phyloP scores from a whole-genome alignment of 2,888 invertebrate genomes.

The Hypomecis punctinalis region DNA sequence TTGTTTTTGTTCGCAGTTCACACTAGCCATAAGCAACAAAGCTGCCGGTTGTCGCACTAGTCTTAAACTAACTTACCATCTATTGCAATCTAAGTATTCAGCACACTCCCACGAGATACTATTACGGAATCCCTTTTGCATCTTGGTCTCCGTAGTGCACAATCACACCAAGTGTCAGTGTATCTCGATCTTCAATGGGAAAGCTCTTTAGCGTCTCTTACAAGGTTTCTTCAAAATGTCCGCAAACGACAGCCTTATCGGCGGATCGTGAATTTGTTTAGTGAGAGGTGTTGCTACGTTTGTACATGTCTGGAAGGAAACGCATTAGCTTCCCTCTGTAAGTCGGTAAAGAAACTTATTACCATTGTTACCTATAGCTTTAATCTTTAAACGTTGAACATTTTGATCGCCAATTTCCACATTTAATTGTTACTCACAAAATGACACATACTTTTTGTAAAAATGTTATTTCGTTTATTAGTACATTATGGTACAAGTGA shows the following conservation, averaged over 20 bases:
- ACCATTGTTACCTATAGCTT: too few species aligned
- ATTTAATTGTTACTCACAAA: too few species aligned
- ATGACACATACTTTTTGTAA: too few species aligned
- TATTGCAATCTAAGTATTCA: neutral
- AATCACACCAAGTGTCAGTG: conserved; percentile 36
- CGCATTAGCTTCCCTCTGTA: conserved; percentile 6
- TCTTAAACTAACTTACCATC: neutral
- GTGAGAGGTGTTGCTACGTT: conserved; percentile 17
- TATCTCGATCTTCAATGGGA: conserved; percentile 57
- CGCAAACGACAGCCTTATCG: conserved; percentile 29
- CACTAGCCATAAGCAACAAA: too few species aligned
- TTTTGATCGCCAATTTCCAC: too few species aligned
- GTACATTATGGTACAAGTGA: too few species aligned
- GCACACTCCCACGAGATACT: neutral
- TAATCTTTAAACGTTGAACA: too few species aligned
- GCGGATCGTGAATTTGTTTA: conserved; percentile 32
- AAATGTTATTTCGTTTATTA: too few species aligned
- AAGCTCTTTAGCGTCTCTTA: conserved; percentile 39
- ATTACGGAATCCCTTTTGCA: conserved; percentile 12
- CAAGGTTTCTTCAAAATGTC: conserved; percentile 31
- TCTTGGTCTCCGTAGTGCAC: conserved; percentile 20
- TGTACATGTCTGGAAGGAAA: conserved; percentile 39
- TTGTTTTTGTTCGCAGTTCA: too few species aligned
- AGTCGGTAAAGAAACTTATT: neutral
- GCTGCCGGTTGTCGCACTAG: too few species aligned